Evolutionary conservation across 1,140 invertebrate genomes (phyloP).

Genomic region (Leptinotarsa defecta): DNA sequence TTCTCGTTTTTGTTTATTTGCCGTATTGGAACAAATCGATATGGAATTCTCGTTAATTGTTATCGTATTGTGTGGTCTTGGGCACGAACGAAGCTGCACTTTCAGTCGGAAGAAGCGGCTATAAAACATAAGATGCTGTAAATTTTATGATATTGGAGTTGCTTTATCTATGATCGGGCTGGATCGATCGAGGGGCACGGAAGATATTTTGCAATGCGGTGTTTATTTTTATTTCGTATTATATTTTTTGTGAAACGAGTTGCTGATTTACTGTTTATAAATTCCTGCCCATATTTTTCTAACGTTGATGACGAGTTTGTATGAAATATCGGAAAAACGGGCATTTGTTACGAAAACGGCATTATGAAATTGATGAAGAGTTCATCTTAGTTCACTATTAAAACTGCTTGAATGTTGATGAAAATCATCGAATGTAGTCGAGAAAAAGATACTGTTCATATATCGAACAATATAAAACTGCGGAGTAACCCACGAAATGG

Average conservation of each 20-base stretch:
- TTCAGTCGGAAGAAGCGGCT: constrained; percentile 10
- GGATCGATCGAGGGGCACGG: constrained; percentile 13
- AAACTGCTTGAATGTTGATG: too few relatives aligned
- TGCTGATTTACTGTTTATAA: neutral
- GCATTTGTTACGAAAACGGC: too few relatives aligned
- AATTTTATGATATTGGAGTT: constrained; percentile 29
- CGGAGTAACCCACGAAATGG: too few relatives aligned
- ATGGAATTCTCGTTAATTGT: constrained; percentile 32
- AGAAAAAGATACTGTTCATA: too few relatives aligned
- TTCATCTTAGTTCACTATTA: too few relatives aligned
- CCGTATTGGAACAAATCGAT: constrained; percentile 30
- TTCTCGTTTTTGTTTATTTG: constrained; percentile 31
- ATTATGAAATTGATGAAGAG: too few relatives aligned
- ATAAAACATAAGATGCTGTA: constrained; percentile 21
- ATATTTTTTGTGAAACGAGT: constrained; percentile 4
- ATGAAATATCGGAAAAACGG: too few relatives aligned
- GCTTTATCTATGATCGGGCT: constrained; percentile 21
- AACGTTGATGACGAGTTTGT: too few relatives aligned
- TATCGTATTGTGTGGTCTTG: constrained; percentile 31
- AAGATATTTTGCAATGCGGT: neutral
- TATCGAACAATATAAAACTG: too few relatives aligned
- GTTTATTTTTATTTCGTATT: neutral
- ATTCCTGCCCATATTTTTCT: too few relatives aligned
- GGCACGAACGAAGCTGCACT: constrained; percentile 27
- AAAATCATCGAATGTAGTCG: too few relatives aligned